Conservation (phyloP, 92 coral and sea anemone genomes). For the Micromussa lordhowensis region DNA sequence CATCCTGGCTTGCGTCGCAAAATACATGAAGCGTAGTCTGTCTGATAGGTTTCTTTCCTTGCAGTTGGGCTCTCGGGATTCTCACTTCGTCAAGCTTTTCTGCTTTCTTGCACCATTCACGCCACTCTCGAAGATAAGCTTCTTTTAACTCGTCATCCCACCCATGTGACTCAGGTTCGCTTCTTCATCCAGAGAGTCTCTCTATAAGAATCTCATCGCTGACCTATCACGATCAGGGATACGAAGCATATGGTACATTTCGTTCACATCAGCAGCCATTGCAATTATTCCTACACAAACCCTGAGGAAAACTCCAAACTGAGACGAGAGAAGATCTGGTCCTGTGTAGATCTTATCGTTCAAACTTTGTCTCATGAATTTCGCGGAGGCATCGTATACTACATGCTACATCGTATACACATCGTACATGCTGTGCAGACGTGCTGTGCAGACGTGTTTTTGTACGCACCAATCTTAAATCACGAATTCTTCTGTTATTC, state of each 20-base stretch:
- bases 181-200: not conserved
- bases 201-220: conserved; percentile 33
- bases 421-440: too few species aligned
- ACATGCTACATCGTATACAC: too few species aligned
- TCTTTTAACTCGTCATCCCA: conserved; percentile 26
- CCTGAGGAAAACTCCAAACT: conserved; percentile 58
- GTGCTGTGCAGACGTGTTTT: too few species aligned
- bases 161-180: conserved; percentile 12
- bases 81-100: conserved; percentile 15
- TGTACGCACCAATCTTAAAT: too few species aligned
- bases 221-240: conserved; percentile 33
- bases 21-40: conserved; percentile 15
- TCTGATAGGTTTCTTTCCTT: not conserved
- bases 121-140: conserved; percentile 31
- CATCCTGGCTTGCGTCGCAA: conserved; percentile 33
- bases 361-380: conserved; percentile 41
- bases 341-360: conserved; percentile 45
- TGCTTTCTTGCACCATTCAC: conserved; percentile 23
- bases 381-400: conserved; percentile 54
- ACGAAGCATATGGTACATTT: conserved; percentile 39
- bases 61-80: conserved; percentile 26
- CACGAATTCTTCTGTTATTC: too few species aligned
- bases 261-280: conserved; percentile 48
- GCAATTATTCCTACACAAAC: conserved; percentile 44
- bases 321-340: conserved; percentile 53